phyloP scores from a whole-genome alignment of 2,113 vertebrate species.

The Odocoileus hemionus region DNA sequence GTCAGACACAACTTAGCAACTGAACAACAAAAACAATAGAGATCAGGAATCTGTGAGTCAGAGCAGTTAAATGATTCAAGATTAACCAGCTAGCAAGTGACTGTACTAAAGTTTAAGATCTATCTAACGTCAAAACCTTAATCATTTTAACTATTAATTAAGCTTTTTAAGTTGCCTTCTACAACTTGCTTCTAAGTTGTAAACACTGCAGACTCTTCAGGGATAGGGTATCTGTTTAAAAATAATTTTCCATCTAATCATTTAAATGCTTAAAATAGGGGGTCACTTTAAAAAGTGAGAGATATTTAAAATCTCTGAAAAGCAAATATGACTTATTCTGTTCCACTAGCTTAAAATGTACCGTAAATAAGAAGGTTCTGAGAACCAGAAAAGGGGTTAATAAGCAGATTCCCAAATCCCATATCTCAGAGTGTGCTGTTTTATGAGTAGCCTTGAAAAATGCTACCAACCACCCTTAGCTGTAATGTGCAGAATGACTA shows the following conservation, averaged over 20 bases:
- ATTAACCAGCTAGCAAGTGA: not conserved
- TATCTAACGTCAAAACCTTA: not conserved
- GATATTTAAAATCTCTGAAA: not conserved
- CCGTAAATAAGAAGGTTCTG: not conserved
- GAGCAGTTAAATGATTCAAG: not conserved
- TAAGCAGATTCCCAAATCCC: not conserved
- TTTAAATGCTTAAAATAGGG: not conserved
- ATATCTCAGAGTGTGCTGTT: not conserved
- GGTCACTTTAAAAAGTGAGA: not conserved
- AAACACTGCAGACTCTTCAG: not conserved
- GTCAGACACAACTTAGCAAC: not conserved
- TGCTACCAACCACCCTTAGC: no score
- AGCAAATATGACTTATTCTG: not conserved
- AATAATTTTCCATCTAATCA: not conserved
- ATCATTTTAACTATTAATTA: not conserved
- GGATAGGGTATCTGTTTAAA: not conserved
- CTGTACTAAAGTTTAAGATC: not conserved
- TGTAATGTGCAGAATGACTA: not conserved
- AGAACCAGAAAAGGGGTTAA: not conserved
- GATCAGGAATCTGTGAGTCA: not conserved
- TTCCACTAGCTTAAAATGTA: not conserved
- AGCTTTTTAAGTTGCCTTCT: not conserved
- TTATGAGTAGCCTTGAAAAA: not conserved
- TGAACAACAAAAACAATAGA: not conserved
- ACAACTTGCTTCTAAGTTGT: not conserved